These are phyloP conservation scores for Carassius carassius DNA, from an alignment of 2,113 vertebrate genomes.

Conservation along the genomic window DNA sequence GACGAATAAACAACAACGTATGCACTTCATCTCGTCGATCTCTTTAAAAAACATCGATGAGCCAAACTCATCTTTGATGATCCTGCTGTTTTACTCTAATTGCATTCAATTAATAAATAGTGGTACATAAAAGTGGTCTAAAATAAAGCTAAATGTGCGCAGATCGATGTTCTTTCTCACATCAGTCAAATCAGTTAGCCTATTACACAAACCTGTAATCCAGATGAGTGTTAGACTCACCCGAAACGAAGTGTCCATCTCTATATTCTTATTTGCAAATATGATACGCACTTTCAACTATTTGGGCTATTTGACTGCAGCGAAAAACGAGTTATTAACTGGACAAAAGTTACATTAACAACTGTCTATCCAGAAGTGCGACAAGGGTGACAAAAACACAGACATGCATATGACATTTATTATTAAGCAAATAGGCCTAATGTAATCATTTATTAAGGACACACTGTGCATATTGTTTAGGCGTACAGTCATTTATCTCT, in stretches of 20 bases:
- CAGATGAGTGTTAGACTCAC: not conserved
- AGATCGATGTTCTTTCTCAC: not conserved
- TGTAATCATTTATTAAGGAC: not conserved
- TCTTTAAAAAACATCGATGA: not conserved
- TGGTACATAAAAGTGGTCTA: not conserved
- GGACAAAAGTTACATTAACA: not conserved
- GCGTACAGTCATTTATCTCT: not conserved
- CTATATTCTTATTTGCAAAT: not conserved
- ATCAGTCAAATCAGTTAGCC: not conserved
- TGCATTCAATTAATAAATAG: not conserved
- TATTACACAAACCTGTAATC: not conserved
- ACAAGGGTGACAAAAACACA: not conserved
- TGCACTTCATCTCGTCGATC: not conserved
- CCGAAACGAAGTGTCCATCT: not conserved
- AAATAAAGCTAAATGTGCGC: not conserved
- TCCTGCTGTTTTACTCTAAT: not conserved
- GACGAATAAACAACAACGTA: no score
- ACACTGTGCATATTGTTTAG: not conserved
- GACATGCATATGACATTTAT: not conserved
- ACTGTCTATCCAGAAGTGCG: not conserved
- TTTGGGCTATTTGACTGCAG: not conserved
- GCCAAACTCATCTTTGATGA: not conserved
- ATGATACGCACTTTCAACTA: not conserved
- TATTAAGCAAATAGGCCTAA: not conserved
- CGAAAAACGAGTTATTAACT: not conserved